Percentiles rank a stretch among this genome's conserved stretches.
Conservation (phyloP, 2,113 vertebrate genomes). For the Anas platyrhynchos region DNA sequence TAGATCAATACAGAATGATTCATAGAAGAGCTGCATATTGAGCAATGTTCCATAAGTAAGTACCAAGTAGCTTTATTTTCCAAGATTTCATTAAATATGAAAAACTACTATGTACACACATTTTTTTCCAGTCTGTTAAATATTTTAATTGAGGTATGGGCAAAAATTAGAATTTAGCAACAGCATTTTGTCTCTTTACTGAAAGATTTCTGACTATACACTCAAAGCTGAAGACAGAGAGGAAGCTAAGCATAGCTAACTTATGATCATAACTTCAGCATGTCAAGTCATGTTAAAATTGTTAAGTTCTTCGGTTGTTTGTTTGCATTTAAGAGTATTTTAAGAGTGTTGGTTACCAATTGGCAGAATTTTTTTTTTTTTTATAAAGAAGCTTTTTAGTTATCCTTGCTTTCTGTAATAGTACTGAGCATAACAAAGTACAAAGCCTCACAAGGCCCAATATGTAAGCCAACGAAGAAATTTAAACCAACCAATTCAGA, state of each 20-base stretch:
- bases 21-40: background rate
- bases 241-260: background rate
- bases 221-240: background rate
- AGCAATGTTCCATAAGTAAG: background rate
- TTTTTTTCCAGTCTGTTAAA: background rate
- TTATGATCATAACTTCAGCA: background rate
- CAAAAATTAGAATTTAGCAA: background rate
- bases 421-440: background rate
- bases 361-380: background rate
- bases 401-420: background rate
- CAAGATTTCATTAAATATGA: background rate
- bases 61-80: background rate
- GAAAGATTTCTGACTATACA: background rate
- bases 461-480: background rate
- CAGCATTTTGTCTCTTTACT: background rate
- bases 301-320: background rate
- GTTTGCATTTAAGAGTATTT: background rate
- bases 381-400: background rate
- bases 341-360: background rate
- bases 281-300: background rate
- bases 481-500: background rate
- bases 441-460: background rate
- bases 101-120: background rate
- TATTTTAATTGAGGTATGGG: no score
- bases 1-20: constrained; percentile 1